These are phyloP conservation scores for Sarcophaga caerulescens DNA, from an alignment of 2,888 invertebrate genomes.

Conservation along the genomic window DNA sequence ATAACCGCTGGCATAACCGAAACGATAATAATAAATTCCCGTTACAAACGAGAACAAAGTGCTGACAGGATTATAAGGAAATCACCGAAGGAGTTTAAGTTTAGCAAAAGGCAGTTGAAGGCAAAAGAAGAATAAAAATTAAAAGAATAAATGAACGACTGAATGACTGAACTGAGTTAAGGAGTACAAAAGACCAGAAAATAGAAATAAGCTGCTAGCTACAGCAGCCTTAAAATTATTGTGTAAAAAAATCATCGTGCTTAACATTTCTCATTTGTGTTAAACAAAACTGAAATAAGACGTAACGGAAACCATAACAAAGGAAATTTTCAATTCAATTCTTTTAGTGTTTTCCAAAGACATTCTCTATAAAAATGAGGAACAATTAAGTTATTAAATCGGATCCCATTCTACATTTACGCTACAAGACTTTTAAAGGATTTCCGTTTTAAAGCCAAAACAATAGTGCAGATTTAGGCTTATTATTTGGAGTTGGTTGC, in stretches of 20 bases:
- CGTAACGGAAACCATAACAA: slow-evolving; percentile 43
- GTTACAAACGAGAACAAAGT: slow-evolving; percentile 66
- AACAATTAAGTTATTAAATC: slow-evolving; percentile 79
- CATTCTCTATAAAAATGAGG: slow-evolving; percentile 3
- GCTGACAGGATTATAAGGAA: slow-evolving; percentile 68
- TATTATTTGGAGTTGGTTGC: neutral
- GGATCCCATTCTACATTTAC: slow-evolving; percentile 61
- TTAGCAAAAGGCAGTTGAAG: slow-evolving; percentile 40
- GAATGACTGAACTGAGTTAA: slow-evolving; percentile 25
- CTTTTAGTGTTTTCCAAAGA: slow-evolving; percentile 20
- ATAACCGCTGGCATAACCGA: slow-evolving; percentile 61
- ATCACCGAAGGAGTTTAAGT: slow-evolving; percentile 52
- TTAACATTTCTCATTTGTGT: slow-evolving; percentile 18
- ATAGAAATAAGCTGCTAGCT: slow-evolving; percentile 27
- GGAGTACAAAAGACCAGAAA: slow-evolving; percentile 36
- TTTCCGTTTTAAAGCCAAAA: slow-evolving; percentile 12
- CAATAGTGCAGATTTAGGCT: slow-evolving; percentile 13
- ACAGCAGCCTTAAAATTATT: slow-evolving; percentile 32
- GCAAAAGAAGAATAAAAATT: slow-evolving; percentile 1
- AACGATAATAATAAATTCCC: slow-evolving; percentile 69
- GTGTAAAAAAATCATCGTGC: slow-evolving; percentile 8
- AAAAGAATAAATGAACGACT: slow-evolving; percentile 9
- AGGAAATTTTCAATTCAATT: slow-evolving; percentile 49
- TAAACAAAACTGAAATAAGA: slow-evolving; percentile 16
- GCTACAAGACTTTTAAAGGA: neutral